Evolutionary conservation across 2,888 invertebrate genomes (phyloP), one percentile per base, ranked within the genome.

Genomic region (Xanthorhoe spadicearia): DNA sequence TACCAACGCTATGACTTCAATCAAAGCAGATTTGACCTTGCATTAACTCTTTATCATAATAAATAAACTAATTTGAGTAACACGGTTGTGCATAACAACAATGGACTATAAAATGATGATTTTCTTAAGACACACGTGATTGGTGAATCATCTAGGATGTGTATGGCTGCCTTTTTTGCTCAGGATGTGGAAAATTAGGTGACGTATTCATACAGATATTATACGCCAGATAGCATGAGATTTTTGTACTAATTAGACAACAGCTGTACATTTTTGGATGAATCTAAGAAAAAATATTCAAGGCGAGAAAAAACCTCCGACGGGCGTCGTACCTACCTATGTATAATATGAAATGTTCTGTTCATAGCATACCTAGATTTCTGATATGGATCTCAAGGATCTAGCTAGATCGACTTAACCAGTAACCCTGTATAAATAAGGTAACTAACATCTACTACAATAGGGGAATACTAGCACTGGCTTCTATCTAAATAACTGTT

Each of bases 21-120:
- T 67, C 61, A 43, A 48, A 60, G 55, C 32, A 5, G 38, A 19
- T 53, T 51, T 70, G 71, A 71, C 71, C 73, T 73, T 69, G 56
- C 55, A 59, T 65, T 65, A 62, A 66, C 68, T 68, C 65, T 69
- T 69, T 73, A 71, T 73, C 73, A 70, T 17, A 52, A 56, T 55
- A 59, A 67, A 66, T 70, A 71, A 68, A 70, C 66, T 71, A 71
- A 71, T 69, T 68, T 70, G 61, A 68, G 46, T 63, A 66, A 64
- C 58, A 69, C 51, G 50, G 62, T 35, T 54, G 48, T 62, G 55
- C 62, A 67, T 62, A 63, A 62, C 32, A 62, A 67, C 59, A 67
- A 67, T 59, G 43, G 57, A 7, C 57, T 57, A 66, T 66, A 61
- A 66, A 43, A 58, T 51, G 59, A 54, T 66, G 66, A 58, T 46